Conservation (phyloP, 1,140 invertebrate genomes). For the Saxidomus purpurata region DNA sequence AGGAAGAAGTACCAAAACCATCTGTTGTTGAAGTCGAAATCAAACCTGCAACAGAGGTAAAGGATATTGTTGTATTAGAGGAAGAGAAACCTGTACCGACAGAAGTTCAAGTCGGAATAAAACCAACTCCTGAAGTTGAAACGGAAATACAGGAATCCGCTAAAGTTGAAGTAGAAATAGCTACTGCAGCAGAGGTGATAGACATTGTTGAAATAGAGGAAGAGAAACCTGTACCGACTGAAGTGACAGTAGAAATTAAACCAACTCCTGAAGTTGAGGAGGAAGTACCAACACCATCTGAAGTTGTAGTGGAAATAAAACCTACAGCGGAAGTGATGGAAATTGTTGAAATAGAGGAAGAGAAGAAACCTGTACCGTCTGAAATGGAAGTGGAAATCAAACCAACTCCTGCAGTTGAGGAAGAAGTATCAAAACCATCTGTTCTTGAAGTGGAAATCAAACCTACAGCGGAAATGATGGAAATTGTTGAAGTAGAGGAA, state of each 20-base stretch:
- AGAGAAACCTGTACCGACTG: background rate
- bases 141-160: background rate
- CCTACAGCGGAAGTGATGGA: background rate
- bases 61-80: background rate
- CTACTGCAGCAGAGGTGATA: background rate
- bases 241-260: background rate
- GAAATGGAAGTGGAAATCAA: background rate
- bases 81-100: conserved; percentile 4
- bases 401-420: too few relatives aligned
- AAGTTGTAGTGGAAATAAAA: background rate
- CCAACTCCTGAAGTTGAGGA: background rate
- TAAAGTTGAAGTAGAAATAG: background rate
- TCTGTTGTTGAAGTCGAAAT: background rate
- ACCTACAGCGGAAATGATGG: too few relatives aligned
- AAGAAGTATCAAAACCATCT: too few relatives aligned
- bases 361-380: background rate
- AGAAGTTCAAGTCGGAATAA: background rate
- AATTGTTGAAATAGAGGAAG: conserved; percentile 4
- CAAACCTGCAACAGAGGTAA: background rate
- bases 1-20: background rate
- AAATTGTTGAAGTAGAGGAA: too few relatives aligned
- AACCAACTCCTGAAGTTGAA: background rate
- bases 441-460: too few relatives aligned
- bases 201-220: conserved; percentile 13
- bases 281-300: background rate